These are phyloP conservation scores for Thamnaconus septentrionalis DNA, from an alignment of 2,113 vertebrate genomes.

Conservation along the genomic window DNA sequence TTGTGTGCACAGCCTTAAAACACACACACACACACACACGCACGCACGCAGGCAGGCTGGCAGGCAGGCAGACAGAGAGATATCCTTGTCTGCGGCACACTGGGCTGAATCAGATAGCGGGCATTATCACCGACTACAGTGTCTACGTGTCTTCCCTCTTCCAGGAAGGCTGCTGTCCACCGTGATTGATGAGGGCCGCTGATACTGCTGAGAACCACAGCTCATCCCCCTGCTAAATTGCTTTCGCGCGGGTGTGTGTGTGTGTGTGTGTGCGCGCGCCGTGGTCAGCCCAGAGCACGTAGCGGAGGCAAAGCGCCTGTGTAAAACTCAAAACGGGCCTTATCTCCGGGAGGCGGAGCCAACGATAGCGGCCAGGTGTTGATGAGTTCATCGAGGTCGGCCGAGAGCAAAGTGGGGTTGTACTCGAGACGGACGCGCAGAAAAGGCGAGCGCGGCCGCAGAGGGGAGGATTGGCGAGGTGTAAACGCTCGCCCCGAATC, in stretches of 20 bases:
- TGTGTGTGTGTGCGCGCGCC: slow-evolving; percentile 4
- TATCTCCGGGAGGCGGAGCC: too few species aligned
- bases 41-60: background rate
- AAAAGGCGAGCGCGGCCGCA: too few species aligned
- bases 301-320: background rate
- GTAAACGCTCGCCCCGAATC: too few species aligned
- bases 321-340: background rate
- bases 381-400: too few species aligned
- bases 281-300: background rate
- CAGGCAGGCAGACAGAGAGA: slow-evolving; percentile 23
- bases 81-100: slow-evolving; percentile 39
- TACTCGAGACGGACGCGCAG: too few species aligned
- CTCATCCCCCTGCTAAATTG: slow-evolving; percentile 41
- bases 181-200: slow-evolving; percentile 59
- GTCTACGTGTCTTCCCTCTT: slow-evolving; percentile 42
- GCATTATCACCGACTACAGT: slow-evolving; percentile 58
- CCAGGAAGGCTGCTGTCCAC: slow-evolving; percentile 60
- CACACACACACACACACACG: background rate
- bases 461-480: too few species aligned
- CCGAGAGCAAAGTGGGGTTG: too few species aligned
- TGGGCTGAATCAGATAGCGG: slow-evolving; percentile 53
- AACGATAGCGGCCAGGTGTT: too few species aligned
- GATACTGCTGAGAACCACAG: slow-evolving; percentile 57
- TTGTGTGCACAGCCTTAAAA: slow-evolving; percentile 17
- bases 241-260: slow-evolving; percentile 17